phyloP scores from a whole-genome alignment of 2,888 invertebrate species.

The Quadroppia sp. region DNA sequence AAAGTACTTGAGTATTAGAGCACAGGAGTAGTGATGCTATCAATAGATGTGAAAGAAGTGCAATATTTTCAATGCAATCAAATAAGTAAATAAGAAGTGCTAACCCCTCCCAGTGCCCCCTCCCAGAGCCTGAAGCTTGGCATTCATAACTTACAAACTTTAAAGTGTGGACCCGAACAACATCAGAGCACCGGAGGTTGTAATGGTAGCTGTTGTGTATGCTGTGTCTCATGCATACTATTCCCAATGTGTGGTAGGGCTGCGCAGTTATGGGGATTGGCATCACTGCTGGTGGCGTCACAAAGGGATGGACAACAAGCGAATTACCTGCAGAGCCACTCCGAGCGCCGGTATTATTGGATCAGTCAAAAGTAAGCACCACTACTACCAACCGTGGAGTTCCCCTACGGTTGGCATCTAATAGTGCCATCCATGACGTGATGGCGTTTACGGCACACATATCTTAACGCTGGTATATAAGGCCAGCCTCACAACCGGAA shows the following conservation, averaged over 20 bases:
- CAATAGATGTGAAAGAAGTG: background rate
- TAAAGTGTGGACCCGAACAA: too few species aligned
- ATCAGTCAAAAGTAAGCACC: background rate
- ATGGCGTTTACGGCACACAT: background rate
- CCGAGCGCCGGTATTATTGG: slow-evolving; percentile 3
- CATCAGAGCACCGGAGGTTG: background rate
- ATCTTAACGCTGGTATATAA: background rate
- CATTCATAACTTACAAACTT: slow-evolving; percentile 3
- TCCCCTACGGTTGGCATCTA: slow-evolving; percentile 1
- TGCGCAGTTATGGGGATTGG: background rate
- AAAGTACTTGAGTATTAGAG: too few species aligned
- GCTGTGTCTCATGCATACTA: background rate
- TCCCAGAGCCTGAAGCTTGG: background rate
- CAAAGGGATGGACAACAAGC: slow-evolving; percentile 16
- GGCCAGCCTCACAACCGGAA: slow-evolving; percentile 7
- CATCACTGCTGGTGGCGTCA: slow-evolving; percentile 22
- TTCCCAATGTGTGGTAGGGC: slow-evolving; percentile 1
- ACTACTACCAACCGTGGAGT: background rate
- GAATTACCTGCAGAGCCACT: slow-evolving; percentile 25
- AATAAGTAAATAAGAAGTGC: too few species aligned
- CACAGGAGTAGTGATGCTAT: too few species aligned
- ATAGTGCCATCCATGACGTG: slow-evolving; percentile 7
- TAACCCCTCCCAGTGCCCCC: background rate
- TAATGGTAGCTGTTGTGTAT: background rate
- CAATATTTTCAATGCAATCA: background rate